Evolutionary conservation across 2,888 invertebrate species (phyloP).

Genomic region (Panzeria rudis): DNA sequence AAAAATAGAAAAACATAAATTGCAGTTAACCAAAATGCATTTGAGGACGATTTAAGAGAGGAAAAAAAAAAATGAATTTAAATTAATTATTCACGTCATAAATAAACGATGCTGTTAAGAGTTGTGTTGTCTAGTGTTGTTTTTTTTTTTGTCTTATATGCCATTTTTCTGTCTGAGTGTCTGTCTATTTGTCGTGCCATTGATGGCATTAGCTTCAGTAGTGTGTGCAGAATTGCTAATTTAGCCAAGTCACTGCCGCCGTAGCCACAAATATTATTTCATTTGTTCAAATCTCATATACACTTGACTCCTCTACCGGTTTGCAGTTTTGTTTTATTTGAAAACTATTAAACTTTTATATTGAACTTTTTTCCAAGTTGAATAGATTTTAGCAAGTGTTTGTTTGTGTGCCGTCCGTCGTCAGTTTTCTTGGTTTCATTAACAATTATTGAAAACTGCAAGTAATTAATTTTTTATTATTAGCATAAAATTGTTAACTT

Average conservation of each 20-base stretch:
- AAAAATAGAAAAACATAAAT: slow-evolving; percentile 3
- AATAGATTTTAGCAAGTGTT: slow-evolving; percentile 3
- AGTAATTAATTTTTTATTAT: slow-evolving; percentile 57
- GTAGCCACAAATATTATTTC: slow-evolving; percentile 13
- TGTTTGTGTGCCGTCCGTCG: neutral
- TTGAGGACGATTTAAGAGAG: slow-evolving; percentile 50
- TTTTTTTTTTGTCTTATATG: neutral
- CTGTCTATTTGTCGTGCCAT: slow-evolving; percentile 20
- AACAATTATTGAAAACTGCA: slow-evolving; percentile 30
- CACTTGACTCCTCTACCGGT: slow-evolving; percentile 20
- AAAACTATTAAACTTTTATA: slow-evolving; percentile 26
- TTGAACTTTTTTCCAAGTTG: neutral
- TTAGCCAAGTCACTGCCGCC: slow-evolving; percentile 4
- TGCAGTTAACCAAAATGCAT: slow-evolving; percentile 18
- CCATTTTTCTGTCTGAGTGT: slow-evolving; percentile 2
- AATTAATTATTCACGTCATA: slow-evolving; percentile 70
- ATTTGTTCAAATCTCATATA: neutral
- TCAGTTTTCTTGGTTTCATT: neutral
- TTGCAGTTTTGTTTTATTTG: slow-evolving; percentile 18
- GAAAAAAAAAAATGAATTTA: slow-evolving; percentile 51
- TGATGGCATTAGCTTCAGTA: neutral
- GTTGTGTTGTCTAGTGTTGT: slow-evolving; percentile 28
- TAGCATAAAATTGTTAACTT: slow-evolving; percentile 53
- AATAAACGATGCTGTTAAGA: slow-evolving; percentile 68
- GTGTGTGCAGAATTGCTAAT: slow-evolving; percentile 5